Percentiles rank a stretch among this genome's conserved stretches.
These are phyloP conservation scores for Oligia fasciuncula DNA, from an alignment of 2,888 invertebrate genomes.

Conservation along the genomic window DNA sequence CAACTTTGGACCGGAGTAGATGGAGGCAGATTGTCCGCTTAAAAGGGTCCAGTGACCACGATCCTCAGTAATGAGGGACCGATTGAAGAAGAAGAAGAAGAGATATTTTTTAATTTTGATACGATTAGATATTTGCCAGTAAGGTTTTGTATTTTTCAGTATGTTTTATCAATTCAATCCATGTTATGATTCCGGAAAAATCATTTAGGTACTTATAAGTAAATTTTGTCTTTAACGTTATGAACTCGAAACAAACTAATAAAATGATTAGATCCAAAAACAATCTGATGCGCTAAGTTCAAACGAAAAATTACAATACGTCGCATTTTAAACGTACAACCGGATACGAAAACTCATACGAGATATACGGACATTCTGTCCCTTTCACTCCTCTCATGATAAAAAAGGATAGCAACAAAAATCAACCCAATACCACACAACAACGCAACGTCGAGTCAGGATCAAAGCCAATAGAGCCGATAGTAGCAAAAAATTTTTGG, in stretches of 20 bases:
- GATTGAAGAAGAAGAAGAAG: too few species aligned
- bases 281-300: conserved; percentile 66
- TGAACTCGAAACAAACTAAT: not conserved
- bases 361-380: conserved; percentile 31
- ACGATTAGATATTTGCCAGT: not conserved
- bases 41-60: too few species aligned
- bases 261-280: conserved; percentile 52
- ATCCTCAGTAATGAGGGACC: too few species aligned
- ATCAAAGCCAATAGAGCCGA: conserved; percentile 78
- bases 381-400: conserved; percentile 25
- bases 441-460: conserved; percentile 68
- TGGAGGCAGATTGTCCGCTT: too few species aligned
- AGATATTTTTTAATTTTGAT: not conserved
- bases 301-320: conserved; percentile 72
- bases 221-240: not conserved
- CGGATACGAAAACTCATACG: conserved; percentile 22
- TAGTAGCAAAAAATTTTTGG: conserved; percentile 79
- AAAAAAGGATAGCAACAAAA: conserved; percentile 30
- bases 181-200: not conserved
- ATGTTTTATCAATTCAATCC: not conserved
- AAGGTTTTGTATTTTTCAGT: not conserved
- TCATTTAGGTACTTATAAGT: not conserved
- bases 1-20: too few species aligned
- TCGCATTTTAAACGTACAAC: conserved; percentile 36
- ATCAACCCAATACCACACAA: conserved; percentile 57